Conservation (phyloP, 2,113 vertebrate genomes). For the Lagopus muta region DNA sequence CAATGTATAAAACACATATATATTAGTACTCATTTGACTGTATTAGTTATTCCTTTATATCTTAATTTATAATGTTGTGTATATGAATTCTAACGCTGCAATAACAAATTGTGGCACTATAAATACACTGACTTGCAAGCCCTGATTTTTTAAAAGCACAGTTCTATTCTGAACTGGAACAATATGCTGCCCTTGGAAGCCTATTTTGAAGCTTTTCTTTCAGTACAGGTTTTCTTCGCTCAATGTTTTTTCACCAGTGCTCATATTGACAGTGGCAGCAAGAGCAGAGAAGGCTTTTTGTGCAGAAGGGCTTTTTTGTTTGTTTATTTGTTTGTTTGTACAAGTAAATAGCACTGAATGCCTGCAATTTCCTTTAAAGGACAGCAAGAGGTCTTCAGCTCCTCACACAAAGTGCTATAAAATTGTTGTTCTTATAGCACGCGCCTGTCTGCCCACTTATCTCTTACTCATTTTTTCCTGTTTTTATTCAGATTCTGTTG, state of each 20-base stretch:
- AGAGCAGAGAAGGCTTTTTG: neutral
- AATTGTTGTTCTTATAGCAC: neutral
- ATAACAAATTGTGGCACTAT: conserved; percentile 17
- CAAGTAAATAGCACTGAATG: neutral
- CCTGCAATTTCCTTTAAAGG: conserved; percentile 42
- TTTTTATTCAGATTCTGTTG: neutral
- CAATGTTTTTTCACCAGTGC: neutral
- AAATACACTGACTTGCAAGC: neutral
- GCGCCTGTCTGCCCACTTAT: conserved; percentile 15
- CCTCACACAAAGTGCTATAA: conserved; percentile 3
- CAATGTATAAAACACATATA: neutral
- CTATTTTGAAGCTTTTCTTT: conserved; percentile 42
- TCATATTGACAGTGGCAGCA: neutral
- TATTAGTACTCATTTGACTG: neutral
- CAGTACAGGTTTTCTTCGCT: neutral
- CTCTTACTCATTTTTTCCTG: neutral
- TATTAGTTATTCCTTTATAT: neutral
- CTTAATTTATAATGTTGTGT: neutral
- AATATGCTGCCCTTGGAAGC: conserved; percentile 54
- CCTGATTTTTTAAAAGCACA: conserved; percentile 28
- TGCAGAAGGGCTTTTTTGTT: neutral
- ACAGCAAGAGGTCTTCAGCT: conserved; percentile 32
- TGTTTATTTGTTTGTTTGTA: conserved; percentile 31
- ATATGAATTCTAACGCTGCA: neutral
- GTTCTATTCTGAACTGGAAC: conserved; percentile 33